Percentiles rank a stretch among this genome's conserved stretches.
Conservation (phyloP, 2,888 invertebrate species). For the Pomacea canaliculata region DNA sequence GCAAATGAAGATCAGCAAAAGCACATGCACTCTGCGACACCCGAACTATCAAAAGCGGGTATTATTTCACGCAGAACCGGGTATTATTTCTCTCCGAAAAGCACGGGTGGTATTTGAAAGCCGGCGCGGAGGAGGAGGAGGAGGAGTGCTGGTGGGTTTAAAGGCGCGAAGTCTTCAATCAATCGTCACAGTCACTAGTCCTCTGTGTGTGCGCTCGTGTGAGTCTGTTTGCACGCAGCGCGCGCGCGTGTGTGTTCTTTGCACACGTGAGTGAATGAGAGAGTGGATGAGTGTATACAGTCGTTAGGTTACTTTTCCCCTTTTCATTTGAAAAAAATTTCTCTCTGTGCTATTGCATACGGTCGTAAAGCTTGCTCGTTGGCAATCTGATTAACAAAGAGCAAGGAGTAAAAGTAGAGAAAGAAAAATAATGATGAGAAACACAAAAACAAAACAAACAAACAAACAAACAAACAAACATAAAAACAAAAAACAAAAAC, state of each 20-base stretch:
- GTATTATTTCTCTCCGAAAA: too few species aligned
- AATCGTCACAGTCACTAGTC: too few species aligned
- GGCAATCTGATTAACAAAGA: background rate
- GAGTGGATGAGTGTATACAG: too few species aligned
- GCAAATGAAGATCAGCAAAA: background rate
- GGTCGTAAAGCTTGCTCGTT: background rate
- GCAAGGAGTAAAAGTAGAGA: background rate
- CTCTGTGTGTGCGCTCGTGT: background rate
- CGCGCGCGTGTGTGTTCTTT: background rate
- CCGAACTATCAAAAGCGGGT: conserved; percentile 1
- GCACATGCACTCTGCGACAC: conserved; percentile 1
- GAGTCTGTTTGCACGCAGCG: background rate
- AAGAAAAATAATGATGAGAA: too few species aligned
- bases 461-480: background rate
- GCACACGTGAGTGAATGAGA: background rate
- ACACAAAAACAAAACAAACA: background rate
- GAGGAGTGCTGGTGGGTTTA: too few species aligned
- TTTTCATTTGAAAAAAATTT: too few species aligned
- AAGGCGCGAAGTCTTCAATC: too few species aligned
- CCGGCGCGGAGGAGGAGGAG: too few species aligned
- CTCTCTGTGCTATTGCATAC: background rate
- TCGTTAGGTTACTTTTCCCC: too few species aligned
- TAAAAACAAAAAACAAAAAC: background rate
- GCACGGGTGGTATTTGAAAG: too few species aligned
- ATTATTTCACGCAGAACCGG: background rate